A percentile compares a stretch with the other conserved stretches of the same genome.
Conservation (phyloP, 2,797 vertebrate species). For the Oryzias dopingdopingensis region DNA sequence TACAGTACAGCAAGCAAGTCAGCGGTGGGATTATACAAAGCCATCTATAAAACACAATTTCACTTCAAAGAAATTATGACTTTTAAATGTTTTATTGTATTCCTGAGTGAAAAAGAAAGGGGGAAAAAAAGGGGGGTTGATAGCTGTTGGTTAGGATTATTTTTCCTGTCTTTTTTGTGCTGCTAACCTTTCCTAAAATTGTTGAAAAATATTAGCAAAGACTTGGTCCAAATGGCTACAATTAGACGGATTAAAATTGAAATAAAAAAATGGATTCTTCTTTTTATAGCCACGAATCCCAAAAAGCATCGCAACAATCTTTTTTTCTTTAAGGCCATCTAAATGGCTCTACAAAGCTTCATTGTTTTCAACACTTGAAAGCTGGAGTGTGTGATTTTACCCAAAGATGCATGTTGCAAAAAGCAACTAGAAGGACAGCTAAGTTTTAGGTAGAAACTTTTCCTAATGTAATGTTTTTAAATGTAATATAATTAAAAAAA, state of each 20-base stretch:
- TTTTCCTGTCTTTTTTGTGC: neutral
- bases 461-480: no score
- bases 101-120: slow-evolving; percentile 25
- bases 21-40: slow-evolving; percentile 51
- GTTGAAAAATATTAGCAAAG: neutral
- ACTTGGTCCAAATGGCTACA: neutral
- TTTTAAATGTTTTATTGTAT: slow-evolving; percentile 56
- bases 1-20: slow-evolving; percentile 45
- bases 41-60: slow-evolving; percentile 35
- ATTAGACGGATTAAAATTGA: neutral
- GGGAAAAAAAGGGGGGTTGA: neutral
- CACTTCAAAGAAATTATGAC: slow-evolving; percentile 44
- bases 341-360: no score
- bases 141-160: slow-evolving; percentile 6
- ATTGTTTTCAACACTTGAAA: neutral
- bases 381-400: neutral
- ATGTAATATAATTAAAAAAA: no score
- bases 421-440: neutral
- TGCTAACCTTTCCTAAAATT: slow-evolving; percentile 5
- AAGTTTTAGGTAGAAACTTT: neutral
- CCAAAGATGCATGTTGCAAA: neutral
- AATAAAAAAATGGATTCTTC: slow-evolving; percentile 7
- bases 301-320: neutral
- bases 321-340: slow-evolving; percentile 4
- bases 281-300: slow-evolving; percentile 4